phyloP scores from a whole-genome alignment of 2,888 invertebrate genomes.

The Bellardia pandia region DNA sequence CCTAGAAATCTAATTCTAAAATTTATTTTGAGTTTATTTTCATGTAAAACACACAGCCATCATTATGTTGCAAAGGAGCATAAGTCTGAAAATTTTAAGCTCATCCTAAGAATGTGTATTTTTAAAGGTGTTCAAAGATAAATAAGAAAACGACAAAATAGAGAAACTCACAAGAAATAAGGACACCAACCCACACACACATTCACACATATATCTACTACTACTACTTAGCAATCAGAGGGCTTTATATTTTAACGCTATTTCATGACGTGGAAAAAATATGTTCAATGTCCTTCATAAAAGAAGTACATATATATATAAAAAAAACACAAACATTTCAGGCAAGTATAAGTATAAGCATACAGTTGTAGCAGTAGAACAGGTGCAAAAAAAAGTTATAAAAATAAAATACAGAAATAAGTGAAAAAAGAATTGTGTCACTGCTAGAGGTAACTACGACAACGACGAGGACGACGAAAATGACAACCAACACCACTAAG shows the following conservation, averaged over 20 bases:
- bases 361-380: background rate
- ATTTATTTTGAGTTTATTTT: background rate
- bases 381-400: conserved; percentile 51
- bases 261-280: conserved; percentile 68
- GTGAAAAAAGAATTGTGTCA: conserved; percentile 47
- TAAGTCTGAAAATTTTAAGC: conserved; percentile 47
- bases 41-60: background rate
- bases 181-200: conserved; percentile 4
- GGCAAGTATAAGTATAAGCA: background rate
- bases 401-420: conserved; percentile 34
- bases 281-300: conserved; percentile 71
- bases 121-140: conserved; percentile 21
- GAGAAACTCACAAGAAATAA: conserved; percentile 25
- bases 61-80: background rate
- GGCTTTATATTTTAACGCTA: conserved; percentile 56
- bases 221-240: conserved; percentile 49
- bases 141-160: background rate
- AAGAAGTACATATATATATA: background rate
- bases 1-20: conserved; percentile 9
- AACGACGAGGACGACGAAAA: conserved; percentile 36
- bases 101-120: conserved; percentile 28
- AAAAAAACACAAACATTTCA: conserved; percentile 29
- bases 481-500: conserved; percentile 45
- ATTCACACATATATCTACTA: background rate
- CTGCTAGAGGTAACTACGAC: conserved; percentile 63